Base-by-base conservation (phyloP, 53 echinoderm and acorn worm species). In the Zoroaster sp. region DNA sequence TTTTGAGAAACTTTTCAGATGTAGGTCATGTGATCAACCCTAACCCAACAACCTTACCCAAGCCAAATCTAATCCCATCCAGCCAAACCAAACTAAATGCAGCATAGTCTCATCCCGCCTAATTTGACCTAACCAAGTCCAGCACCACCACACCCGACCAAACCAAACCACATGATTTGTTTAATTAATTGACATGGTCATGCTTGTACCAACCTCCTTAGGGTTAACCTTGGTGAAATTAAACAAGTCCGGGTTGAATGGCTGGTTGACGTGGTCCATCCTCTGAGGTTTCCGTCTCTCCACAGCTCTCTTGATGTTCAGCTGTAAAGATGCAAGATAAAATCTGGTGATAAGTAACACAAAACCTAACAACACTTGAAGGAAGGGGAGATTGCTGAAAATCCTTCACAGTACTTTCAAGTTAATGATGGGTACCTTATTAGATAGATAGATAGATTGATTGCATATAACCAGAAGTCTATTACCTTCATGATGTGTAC, bases 211-310 rank as follows among this genome's bases (percentile, higher is more conserved):
- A 37, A 95, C 97, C 94, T 97, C 97, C 44, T 92, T 89, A 5
- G 89, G 65, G 49, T 85, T 89, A 23, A 97, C 88, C 51, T 95
- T 97, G 38, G 90, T 95, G 67, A 97, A 97, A 77, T 97, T 97
- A 70, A 97, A 97, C 25, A 92, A 74, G 12, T 95, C 69, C 13
- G 92, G 91, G 45, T 93, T 93, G 78, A 93, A 97, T 40, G 93
- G 93, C 54, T 97, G 97, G 32, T 87, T 80, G 21, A 95, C 42
- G 55, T 93, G 93, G 33, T 40, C 69, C 72, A 97, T 95, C 36
- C 83, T 91, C 65, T 97, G 95, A 28, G 97, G 92, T 89, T 88
- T 92, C 86, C 97, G 44, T 52, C 97, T 92, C 11, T 95, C 90
- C 45, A 87, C 86, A 11, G 96, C 97, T 66, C 97, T 90, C 83